Base-by-base conservation (phyloP, 2,888 invertebrate species). In the Diaprepes abbreviatus region DNA sequence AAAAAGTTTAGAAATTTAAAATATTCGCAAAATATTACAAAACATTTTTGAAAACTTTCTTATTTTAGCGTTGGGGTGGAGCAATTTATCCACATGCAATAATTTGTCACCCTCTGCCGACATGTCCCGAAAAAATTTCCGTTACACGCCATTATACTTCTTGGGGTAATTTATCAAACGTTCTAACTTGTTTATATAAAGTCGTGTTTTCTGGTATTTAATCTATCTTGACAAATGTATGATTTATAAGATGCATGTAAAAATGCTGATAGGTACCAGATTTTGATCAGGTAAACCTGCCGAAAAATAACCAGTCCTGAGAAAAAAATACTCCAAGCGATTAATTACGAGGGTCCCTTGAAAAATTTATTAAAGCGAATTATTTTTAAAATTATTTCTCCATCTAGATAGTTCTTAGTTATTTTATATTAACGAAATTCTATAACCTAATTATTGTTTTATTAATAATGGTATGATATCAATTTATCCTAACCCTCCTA, bases 71-170 rank as follows among this genome's bases (percentile, higher is more conserved):
- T n/a, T 12, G 36, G 36, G 36, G n/a, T 36, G 36, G 12, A 36
- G 36, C 36, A 36, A 10, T 40, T 40, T 17, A 40, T 40, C n/a
- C 40, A 40, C 17, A 40, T 10, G 14, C 58, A 64, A 67, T 38
- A 35, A 69, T 69, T 69, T 69, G 69, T 69, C 69, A 69, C 59
- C n/a, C 33, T 33, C 10, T 9, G 16, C 16, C 14, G 31, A 33
- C 52, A 17, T 28, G 52, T 24, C 31, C 52, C 21, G 52, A 33
- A 52, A 52, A 52, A 40, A 52, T 66, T 66, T 66, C 66, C 54
- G 52, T 43, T 60, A 35, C 66, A 66, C 66, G 69, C 64, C 63
- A 69, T 69, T 64, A 69, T 69, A 64, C 58, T 64, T 64, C 58
- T 52, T 38, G 50, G 45, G 68, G 69, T 64, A 69, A 69, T 64